Evolutionary conservation across 1,140 invertebrate species (phyloP).

Genomic region (Cherax quadricarinatus): DNA sequence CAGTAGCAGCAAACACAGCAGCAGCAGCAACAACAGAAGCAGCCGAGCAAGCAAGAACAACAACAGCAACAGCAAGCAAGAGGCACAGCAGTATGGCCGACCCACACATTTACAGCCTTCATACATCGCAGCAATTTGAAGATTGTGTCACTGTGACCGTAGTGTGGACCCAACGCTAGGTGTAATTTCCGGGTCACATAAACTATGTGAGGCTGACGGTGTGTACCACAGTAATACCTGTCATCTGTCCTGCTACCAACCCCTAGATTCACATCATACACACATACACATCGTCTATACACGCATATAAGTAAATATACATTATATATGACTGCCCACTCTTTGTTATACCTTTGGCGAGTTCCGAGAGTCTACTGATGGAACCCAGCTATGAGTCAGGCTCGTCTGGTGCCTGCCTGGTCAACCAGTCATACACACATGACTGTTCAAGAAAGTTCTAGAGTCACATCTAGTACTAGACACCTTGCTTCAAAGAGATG

Average conservation of each 20-base stretch:
- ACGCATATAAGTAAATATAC: not conserved
- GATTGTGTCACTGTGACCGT: not conserved
- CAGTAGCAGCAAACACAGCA: not conserved
- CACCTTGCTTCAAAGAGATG: too few species aligned
- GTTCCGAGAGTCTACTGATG: too few species aligned
- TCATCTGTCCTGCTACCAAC: not conserved
- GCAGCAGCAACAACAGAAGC: not conserved
- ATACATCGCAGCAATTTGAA: not conserved
- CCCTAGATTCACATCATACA: not conserved
- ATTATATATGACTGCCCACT: not conserved
- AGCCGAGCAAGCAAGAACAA: not conserved
- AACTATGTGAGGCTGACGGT: not conserved
- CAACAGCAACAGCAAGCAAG: not conserved
- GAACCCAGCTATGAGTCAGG: too few species aligned
- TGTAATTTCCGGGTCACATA: constrained; percentile 1
- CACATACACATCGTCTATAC: not conserved
- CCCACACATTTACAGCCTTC: too few species aligned
- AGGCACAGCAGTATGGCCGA: too few species aligned
- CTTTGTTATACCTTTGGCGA: too few species aligned
- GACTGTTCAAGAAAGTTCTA: too few species aligned
- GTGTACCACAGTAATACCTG: not conserved
- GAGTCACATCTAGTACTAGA: too few species aligned
- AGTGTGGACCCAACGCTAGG: not conserved
- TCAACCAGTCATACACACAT: too few species aligned
- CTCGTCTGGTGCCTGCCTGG: too few species aligned